A percentile compares a stretch with the other conserved stretches of the same genome.
phyloP scores from a whole-genome alignment of 2,113 vertebrate genomes.

The human (Homo sapiens) region GRCh38 chr2:172561501-172562000 shows the following conservation, averaged over 20 bases:
- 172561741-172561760: neutral
- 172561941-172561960: neutral
- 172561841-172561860: neutral
- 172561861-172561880: neutral
- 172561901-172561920: neutral
- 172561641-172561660: slow-evolving; percentile 5
- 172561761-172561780: slow-evolving; percentile 26
- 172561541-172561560: neutral
- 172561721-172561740: neutral
- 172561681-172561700: slow-evolving; percentile 35
- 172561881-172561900: neutral
- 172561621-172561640: neutral
- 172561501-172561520: neutral
- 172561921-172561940: neutral
- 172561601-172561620: neutral
- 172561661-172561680: slow-evolving; percentile 43
- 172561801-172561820: neutral
- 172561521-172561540: neutral
- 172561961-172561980: neutral
- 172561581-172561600: slow-evolving; percentile 35
- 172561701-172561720: slow-evolving; percentile 1
- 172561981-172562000: slow-evolving; percentile 20
- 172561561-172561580: neutral
- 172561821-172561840: neutral
- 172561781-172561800: slow-evolving; percentile 14